These are phyloP conservation scores for Abramis brama DNA, from an alignment of 2,113 vertebrate genomes.

Conservation along the genomic window DNA sequence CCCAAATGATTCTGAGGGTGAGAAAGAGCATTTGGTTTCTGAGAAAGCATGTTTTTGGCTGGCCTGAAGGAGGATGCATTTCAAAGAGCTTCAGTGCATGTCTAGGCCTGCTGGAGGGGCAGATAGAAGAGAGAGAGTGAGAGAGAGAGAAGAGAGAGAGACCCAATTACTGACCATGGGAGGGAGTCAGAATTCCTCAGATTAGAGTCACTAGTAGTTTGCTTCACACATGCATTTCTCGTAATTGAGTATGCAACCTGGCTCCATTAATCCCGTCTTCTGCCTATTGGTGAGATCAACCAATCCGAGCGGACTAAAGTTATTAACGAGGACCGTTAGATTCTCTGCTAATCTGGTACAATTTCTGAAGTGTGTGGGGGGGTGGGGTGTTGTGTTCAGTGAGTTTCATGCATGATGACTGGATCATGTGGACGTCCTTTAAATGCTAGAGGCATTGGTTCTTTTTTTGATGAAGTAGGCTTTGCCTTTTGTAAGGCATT, in stretches of 20 bases:
- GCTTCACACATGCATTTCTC: constrained; percentile 83
- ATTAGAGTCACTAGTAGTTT: constrained; percentile 85
- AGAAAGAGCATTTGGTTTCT: constrained; percentile 64
- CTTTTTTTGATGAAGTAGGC: constrained; percentile 5
- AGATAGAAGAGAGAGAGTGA: constrained; percentile 71
- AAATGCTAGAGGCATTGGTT: background rate
- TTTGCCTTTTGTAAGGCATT: constrained; percentile 28
- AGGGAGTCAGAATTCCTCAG: constrained; percentile 86
- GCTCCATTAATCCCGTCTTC: constrained; percentile 80
- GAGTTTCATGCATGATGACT: constrained; percentile 15
- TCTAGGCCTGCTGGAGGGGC: constrained; percentile 82
- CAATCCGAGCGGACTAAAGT: constrained; percentile 63
- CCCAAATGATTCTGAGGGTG: constrained; percentile 43
- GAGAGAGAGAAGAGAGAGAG: constrained; percentile 53
- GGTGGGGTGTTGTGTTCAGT: background rate
- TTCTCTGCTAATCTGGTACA: constrained; percentile 81
- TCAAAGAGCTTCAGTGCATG: constrained; percentile 83
- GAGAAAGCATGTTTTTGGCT: constrained; percentile 79
- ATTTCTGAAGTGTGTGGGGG: background rate
- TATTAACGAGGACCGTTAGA: constrained; percentile 76
- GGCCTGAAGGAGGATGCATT: constrained; percentile 78
- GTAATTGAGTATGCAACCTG: constrained; percentile 75
- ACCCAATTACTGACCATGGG: constrained; percentile 85
- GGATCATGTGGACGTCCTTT: constrained; percentile 12
- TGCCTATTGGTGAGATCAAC: constrained; percentile 76